Base-by-base conservation (phyloP, 2,888 invertebrate genomes). In the Caenorhabditis drosophilae region DNA sequence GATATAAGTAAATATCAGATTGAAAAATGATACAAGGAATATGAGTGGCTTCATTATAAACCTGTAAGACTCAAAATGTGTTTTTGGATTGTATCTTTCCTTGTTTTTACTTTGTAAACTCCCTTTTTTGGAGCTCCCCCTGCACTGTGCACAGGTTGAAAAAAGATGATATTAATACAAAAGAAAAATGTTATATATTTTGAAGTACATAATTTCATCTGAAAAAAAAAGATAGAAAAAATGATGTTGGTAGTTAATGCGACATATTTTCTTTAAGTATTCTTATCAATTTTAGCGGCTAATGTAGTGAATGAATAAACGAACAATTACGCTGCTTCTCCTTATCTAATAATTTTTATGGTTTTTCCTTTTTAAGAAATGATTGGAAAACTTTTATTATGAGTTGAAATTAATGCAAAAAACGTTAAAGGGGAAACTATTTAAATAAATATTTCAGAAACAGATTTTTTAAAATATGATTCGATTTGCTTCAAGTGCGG, bases 1-100 rank as follows among this genome's bases (percentile, higher is more conserved):
- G 50, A n/a, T 61, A 63, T 35, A 72, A 52, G 45, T 67, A 60
- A 26, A 72, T 61, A 34, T 72, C 67, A 1, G 56, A 60, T 23
- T 58, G 60, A 6, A 72, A 11, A 20, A 36, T 53, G 25, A 72
- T 49, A 46, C 72, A 72, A 7, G 66, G 66, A 3, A 51, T 20
- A 2, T 45, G 16, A 12, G 54, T 57, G 22, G 26, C 31, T 16
- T 46, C 15, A 31, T 68, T 50, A 0, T 45, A n/a, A 15, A 71
- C 64, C 67, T 64, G 27, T 27, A 55, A 56, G n/a, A 31, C 34
- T 12, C 12, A 42, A 4, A 36, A 36, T 36, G 7, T n/a, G n/a
- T 25, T 42, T 25, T 23, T 12, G 18, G 40, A 18, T 18, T 2
- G 34, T 25, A 4, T 7, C 16, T 27, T 11, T n/a, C 15, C 1